Evolutionary conservation across 2,797 vertebrate genomes (phyloP), one percentile per base, ranked within the genome.

Genomic region (Chaunax sp.): DNA sequence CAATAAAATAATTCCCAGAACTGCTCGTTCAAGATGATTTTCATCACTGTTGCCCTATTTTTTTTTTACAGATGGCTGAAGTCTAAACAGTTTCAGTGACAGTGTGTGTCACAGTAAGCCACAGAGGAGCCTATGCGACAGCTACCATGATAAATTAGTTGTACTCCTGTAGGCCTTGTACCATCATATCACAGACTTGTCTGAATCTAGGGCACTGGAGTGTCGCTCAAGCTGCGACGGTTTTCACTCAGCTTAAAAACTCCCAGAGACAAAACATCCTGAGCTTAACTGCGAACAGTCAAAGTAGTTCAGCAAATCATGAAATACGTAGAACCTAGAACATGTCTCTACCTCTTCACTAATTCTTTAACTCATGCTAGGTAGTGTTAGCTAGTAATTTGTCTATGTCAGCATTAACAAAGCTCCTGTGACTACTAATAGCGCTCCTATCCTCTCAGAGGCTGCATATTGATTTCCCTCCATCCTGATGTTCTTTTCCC

Each of bases 391-490:
- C 55, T 12, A n/a, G 62, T 64, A 63, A 64, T 87, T 54, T 6
- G 18, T 82, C 83, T 82, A 56, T 84, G 85, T 83, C 78, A 41
- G 74, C 5, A 8, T 50, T 67, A 80, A 78, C 65, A 54, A 75
- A 82, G 88, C 74, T 45, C 55, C 70, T 56, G 53, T 64, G 7
- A 6, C 69, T n/a, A 40, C 71, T 81, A 77, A 80, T 74, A 69
- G 72, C 57, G 45, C 82, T 55, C 22, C 64, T 64, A 55, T 69
- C 69, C 78, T 81, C 69, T 67, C 51, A 63, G 83, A 78, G 47
- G 79, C 75, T 62, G 82, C 77, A 64, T 69, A 81, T 86, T 80
- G 87, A 87, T 89, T 81, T 67, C 69, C 63, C 64, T 75, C 66
- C 72, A 50, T 59, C 56, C 62, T 78, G 61, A 44, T 82, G 56